Percentiles rank a stretch among this genome's conserved stretches.
Conservation (phyloP, 2,797 vertebrate species). For the Squalus acanthias region DNA sequence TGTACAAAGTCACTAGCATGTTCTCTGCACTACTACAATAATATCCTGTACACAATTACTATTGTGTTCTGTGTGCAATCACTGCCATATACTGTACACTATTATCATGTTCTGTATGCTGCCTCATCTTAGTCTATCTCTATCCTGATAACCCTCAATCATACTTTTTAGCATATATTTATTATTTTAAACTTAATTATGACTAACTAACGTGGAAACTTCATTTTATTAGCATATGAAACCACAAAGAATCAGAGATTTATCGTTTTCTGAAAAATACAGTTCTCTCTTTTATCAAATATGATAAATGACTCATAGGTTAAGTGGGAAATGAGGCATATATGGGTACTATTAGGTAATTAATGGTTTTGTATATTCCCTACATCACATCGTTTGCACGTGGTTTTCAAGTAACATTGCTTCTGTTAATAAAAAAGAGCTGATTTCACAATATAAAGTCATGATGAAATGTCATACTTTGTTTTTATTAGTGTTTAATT, state of each 20-base stretch:
- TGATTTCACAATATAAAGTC: neutral
- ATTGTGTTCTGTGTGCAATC: too few relatives aligned
- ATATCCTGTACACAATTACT: too few relatives aligned
- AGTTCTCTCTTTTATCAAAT: neutral
- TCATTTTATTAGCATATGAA: neutral
- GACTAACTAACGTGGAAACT: neutral
- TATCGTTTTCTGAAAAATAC: neutral
- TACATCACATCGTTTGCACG: neutral
- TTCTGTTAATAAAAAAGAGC: too few relatives aligned
- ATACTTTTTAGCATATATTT: neutral
- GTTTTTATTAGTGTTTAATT: neutral
- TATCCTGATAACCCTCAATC: neutral
- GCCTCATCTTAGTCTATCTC: too few relatives aligned
- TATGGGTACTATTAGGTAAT: too few relatives aligned
- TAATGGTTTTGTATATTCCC: neutral
- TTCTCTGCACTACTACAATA: too few relatives aligned
- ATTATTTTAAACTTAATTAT: neutral
- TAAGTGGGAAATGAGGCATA: neutral
- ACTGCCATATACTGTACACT: too few relatives aligned
- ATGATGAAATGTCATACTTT: neutral
- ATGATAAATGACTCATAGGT: conserved; percentile 1
- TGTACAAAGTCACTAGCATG: too few relatives aligned
- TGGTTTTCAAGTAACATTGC: neutral
- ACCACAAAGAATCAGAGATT: conserved; percentile 23
- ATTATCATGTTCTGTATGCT: too few relatives aligned